Evolutionary conservation across 1,140 invertebrate species (phyloP), one percentile per base, ranked within the genome.

Genomic region (Lithobius niger): DNA sequence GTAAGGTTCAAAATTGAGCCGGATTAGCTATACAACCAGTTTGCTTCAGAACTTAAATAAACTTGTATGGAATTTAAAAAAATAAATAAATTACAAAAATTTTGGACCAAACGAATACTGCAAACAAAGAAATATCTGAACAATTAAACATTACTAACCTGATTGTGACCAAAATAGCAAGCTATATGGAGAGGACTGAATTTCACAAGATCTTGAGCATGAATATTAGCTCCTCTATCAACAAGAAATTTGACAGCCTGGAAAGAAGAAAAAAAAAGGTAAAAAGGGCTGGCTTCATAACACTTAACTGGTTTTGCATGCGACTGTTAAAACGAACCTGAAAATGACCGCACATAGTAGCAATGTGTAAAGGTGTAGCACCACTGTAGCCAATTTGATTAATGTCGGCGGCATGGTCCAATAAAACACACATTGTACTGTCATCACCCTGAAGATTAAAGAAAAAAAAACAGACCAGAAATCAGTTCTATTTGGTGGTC

Each of bases 121-220:
- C n/a, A n/a, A n/a, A n/a, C n/a, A n/a, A n/a, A n/a, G n/a, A n/a
- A n/a, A n/a, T n/a, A n/a, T n/a, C n/a, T n/a, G n/a, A n/a, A n/a
- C n/a, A n/a, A n/a, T n/a, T n/a, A n/a, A n/a, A n/a, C n/a, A 40
- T 48, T 15, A 43, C 49, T 52, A 59, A 74, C 73, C 61, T 71
- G 65, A 56, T 74, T 74, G 66, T 75, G 67, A 15, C 70, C 72
- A 62, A 72, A 76, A 55, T 73, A 73, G 50, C 70, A 71, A 16
- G 74, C 74, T 52, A 73, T 68, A 59, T 75, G 74, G 3, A 76
- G 61, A 3, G 74, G 70, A 4, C 71, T 69, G 57, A 74, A 76
- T 50, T 71, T 68, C 2, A 74, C 74, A 61, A 71, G 70, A 67
- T 76, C 74, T 21, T 61, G 61, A n/a, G 65, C 59, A 57, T 73